These are phyloP conservation scores for Nixonia krombeini DNA, from an alignment of 1,140 invertebrate species.

Conservation along the genomic window DNA sequence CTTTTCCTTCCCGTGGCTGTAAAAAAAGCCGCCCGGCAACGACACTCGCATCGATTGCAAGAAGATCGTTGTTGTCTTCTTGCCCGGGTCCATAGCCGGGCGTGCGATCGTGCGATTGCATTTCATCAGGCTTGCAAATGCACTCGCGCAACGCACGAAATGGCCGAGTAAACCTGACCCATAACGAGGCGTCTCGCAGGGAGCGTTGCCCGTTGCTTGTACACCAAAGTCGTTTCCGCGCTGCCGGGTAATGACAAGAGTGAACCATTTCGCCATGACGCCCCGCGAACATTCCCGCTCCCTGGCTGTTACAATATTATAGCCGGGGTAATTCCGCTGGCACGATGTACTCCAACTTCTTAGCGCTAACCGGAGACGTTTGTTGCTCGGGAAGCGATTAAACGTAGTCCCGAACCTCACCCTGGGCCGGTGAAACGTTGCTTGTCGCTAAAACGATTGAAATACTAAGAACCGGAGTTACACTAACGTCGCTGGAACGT, in stretches of 20 bases:
- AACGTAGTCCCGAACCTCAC: conserved; percentile 13
- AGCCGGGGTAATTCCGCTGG: conserved; percentile 7
- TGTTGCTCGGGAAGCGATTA: conserved; percentile 11
- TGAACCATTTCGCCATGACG: conserved; percentile 12
- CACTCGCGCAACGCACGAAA: conserved; percentile 17
- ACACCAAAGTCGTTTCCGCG: conserved; percentile 10
- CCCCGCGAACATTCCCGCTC: not conserved
- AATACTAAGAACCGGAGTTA: too few species aligned
- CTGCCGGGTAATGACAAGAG: conserved; percentile 16
- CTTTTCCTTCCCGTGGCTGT: too few species aligned
- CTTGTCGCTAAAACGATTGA: too few species aligned
- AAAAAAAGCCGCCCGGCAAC: too few species aligned
- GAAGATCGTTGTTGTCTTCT: conserved; percentile 7
- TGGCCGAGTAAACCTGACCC: conserved; percentile 17
- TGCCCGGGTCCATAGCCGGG: not conserved
- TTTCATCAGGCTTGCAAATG: conserved; percentile 26
- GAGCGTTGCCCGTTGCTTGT: too few species aligned
- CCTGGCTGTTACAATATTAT: conserved; percentile 5
- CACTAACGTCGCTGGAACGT: too few species aligned
- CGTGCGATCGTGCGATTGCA: conserved; percentile 5
- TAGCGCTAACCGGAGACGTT: conserved; percentile 12
- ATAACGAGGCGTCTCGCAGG: conserved; percentile 6
- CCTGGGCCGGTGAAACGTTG: not conserved
- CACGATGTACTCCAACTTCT: conserved; percentile 8
- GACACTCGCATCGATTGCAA: not conserved